Percentiles rank a stretch among this genome's conserved stretches.
These are phyloP conservation scores for Acleris cristana DNA, from an alignment of 2,888 invertebrate genomes.

Conservation along the genomic window DNA sequence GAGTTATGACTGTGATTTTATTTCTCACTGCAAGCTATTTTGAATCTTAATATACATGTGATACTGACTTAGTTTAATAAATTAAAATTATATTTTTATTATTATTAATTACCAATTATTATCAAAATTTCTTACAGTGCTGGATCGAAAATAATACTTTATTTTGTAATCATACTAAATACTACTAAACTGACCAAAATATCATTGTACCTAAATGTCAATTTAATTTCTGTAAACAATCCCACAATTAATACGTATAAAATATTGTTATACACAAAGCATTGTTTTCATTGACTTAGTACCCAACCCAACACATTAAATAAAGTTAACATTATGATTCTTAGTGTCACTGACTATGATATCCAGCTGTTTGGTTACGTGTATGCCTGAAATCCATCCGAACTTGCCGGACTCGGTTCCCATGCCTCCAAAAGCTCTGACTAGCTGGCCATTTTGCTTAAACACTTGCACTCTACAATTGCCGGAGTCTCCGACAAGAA, in stretches of 20 bases:
- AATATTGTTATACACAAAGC: slow-evolving; percentile 58
- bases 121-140: not conserved
- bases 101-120: not conserved
- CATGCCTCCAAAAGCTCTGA: slow-evolving; percentile 85
- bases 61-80: slow-evolving; percentile 34
- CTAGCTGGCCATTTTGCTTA: slow-evolving; percentile 87
- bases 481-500: slow-evolving; percentile 91
- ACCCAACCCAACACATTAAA: slow-evolving; percentile 47
- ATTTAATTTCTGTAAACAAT: slow-evolving; percentile 53
- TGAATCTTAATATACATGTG: slow-evolving; percentile 42
- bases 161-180: not conserved
- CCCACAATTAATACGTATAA: slow-evolving; percentile 45
- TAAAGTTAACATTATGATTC: slow-evolving; percentile 77
- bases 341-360: slow-evolving; percentile 86
- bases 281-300: slow-evolving; percentile 3
- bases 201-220: slow-evolving; percentile 38
- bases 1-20: slow-evolving; percentile 30
- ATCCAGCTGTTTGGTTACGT: slow-evolving; percentile 84
- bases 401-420: slow-evolving; percentile 80
- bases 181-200: slow-evolving; percentile 16
- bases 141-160: not conserved
- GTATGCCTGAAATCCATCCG: slow-evolving; percentile 88
- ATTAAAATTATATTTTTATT: slow-evolving; percentile 9
- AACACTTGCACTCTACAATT: slow-evolving; percentile 91
- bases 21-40: slow-evolving; percentile 26